Evolutionary conservation across 2,113 vertebrate species (phyloP), one percentile per base, ranked within the genome.

Genomic region (Sander lucioperca): DNA sequence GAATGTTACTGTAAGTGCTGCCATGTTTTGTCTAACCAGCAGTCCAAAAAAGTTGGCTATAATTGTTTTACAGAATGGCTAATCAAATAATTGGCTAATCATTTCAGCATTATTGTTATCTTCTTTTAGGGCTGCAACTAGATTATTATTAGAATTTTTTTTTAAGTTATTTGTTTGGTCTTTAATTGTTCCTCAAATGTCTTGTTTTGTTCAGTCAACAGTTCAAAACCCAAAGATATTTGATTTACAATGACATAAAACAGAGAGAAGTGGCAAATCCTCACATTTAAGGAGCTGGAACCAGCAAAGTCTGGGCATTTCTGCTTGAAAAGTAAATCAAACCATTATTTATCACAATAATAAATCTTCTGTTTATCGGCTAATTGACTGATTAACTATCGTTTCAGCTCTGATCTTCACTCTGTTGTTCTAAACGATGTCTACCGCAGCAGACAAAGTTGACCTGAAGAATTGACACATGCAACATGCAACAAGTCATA

Each of bases 401-500:
- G 0, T 47, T 69, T 45, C 19, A 56, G 58, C 21, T 19, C 33
- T 62, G n/a, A 45, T 15, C 16, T 21, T 47, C 19, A 48, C 5
- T 59, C 8, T 48, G 15, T 27, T 45, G 33, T 50, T 50, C 51
- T 53, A 39, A 57, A 61, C 19, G 11, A 10, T n/a, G 1, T 39
- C 9, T 14, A 13, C n/a, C 21, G 8, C 6, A 21, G 50, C 0
- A 5, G 45, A 1, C 18, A 75, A 16, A 51, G 33, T 11, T 36
- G 51, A 66, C 61, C 27, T 58, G 45, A 53, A 15, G 23, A 63
- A 27, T 0, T 48, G 25, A 62, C 62, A 56, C 30, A 45, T n/a
- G n/a, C n/a, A n/a, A n/a, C n/a, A 90, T 86, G 86, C 85, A 92
- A 87, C 83, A 71, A 13, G 72, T 72, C 78, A 75, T 47, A 15